These are phyloP conservation scores for Caracal caracal DNA, from an alignment of 2,113 vertebrate species.

Conservation along the genomic window DNA sequence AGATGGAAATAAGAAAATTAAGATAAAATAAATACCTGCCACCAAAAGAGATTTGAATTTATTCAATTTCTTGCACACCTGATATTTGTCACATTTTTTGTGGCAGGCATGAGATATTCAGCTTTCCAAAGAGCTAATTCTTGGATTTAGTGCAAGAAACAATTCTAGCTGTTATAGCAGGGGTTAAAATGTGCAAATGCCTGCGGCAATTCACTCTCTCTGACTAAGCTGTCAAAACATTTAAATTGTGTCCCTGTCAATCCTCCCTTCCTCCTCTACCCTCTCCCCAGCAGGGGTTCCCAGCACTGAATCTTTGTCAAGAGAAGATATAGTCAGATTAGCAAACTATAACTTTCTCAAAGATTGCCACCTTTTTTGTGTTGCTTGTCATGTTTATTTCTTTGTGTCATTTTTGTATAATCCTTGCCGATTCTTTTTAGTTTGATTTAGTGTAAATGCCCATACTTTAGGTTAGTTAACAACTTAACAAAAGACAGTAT, in stretches of 20 bases:
- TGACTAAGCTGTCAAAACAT: slow-evolving; percentile 72
- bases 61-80: slow-evolving; percentile 4
- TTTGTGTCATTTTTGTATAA: slow-evolving; percentile 12
- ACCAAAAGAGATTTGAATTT: slow-evolving; percentile 15
- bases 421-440: neutral
- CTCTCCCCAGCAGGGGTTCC: neutral
- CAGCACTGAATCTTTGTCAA: neutral
- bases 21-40: slow-evolving; percentile 13
- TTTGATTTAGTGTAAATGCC: slow-evolving; percentile 36
- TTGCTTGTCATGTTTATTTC: slow-evolving; percentile 46
- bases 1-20: slow-evolving; percentile 18
- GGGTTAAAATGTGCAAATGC: slow-evolving; percentile 66
- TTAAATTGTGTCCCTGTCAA: slow-evolving; percentile 39
- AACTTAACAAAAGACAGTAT: neutral
- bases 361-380: slow-evolving; percentile 33
- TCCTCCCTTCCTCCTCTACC: neutral
- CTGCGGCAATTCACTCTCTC: slow-evolving; percentile 26
- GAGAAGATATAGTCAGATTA: neutral
- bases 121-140: slow-evolving; percentile 20
- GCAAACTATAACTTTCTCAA: slow-evolving; percentile 22
- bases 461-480: slow-evolving; percentile 26
- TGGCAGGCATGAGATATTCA: neutral
- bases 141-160: neutral
- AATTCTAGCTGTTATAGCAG: slow-evolving; percentile 22
- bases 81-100: neutral